Evolutionary conservation across 2,888 invertebrate species (phyloP), one percentile per base, ranked within the genome.

Genomic region (Acleris literana): DNA sequence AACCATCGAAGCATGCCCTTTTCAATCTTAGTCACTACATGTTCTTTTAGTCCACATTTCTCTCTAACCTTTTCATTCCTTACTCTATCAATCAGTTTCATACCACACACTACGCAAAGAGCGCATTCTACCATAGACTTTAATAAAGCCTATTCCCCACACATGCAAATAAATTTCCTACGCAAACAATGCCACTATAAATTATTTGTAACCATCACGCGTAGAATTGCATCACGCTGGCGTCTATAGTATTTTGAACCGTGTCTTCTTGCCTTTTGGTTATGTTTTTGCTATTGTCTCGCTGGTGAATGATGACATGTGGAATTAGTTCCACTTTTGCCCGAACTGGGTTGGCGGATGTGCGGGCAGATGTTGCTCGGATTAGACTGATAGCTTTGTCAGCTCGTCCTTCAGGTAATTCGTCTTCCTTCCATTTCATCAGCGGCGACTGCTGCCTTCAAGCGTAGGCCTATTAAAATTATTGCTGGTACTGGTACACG

Each of bases 311-410:
- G 79, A 76, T 74, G 80, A 77, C 78, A 79, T 75, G 75, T 74
- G 52, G 70, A 76, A 82, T 86, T 84, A 85, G 87, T 88, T 87
- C 81, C 85, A 87, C 82, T 81, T 82, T 78, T 80, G 74, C 74
- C 70, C 72, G 72, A 87, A 81, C 72, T 85, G 71, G 87, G 85
- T 76, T 84, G 68, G 61, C 79, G 84, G 88, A 87, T 82, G 84
- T 80, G 74, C 39, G 62, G 61, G 63, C 66, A 71, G 68, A 75
- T 73, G 73, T 73, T 72, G 75, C 75, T 78, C 78, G 74, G 77
- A 72, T 72, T 74, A 59, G 55, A 69, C 59, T 68, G 71, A 72
- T 74, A 68, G 58, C 60, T 65, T 60, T 62, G 57, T 60, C 56
- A 13, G 44, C 49, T 29, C 44, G 63, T 63, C 67, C 58, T 62